phyloP scores from a whole-genome alignment of 2,113 vertebrate species.

The Lagopus leucura region DNA sequence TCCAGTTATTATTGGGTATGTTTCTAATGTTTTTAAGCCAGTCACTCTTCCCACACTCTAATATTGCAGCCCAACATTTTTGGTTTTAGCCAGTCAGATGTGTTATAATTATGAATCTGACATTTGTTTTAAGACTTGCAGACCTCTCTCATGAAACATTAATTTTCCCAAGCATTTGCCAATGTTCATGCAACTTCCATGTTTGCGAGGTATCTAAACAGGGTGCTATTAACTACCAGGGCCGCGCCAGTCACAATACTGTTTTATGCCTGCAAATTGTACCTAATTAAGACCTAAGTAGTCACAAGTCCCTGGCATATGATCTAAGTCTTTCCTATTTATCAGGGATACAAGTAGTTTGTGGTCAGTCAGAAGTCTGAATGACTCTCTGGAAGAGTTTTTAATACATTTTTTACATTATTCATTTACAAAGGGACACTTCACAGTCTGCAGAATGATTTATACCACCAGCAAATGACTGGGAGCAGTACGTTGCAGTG shows the following conservation, averaged over 20 bases:
- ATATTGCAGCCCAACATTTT: constrained; percentile 23
- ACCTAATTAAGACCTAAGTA: constrained; percentile 55
- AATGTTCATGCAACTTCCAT: constrained; percentile 21
- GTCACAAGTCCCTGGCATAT: constrained; percentile 40
- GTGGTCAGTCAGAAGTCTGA: constrained; percentile 59
- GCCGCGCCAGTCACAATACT: constrained; percentile 38
- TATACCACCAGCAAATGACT: not conserved
- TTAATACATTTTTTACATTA: constrained; percentile 37
- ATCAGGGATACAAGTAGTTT: constrained; percentile 61
- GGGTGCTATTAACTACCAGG: not conserved
- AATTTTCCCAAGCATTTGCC: constrained; percentile 43
- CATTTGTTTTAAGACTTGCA: constrained; percentile 46
- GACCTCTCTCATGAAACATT: constrained; percentile 39
- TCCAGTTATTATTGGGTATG: not conserved
- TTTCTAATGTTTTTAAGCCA: constrained; percentile 12
- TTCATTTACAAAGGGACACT: constrained; percentile 29
- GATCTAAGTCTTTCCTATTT: constrained; percentile 54
- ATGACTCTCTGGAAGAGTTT: constrained; percentile 50
- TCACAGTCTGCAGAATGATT: constrained; percentile 27
- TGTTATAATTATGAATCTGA: constrained; percentile 50
- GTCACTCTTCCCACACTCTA: constrained; percentile 44
- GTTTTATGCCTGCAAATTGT: constrained; percentile 31
- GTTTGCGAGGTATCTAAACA: constrained; percentile 11
- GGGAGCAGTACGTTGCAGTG: not conserved
- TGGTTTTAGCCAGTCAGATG: constrained; percentile 12